Conservation (phyloP, 2,113 vertebrate species). For the Noturus placidus region DNA sequence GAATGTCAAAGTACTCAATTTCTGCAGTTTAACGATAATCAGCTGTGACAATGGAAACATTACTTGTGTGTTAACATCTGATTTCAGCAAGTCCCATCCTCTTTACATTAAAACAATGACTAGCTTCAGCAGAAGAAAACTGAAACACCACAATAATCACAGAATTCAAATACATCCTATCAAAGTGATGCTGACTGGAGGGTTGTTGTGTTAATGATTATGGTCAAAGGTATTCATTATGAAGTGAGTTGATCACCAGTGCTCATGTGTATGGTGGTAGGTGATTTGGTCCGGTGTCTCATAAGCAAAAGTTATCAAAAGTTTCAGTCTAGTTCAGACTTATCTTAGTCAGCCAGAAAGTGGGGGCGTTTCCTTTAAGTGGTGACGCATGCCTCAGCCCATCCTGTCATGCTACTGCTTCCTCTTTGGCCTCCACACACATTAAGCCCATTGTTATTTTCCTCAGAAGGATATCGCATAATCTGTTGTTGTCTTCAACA, state of each 20-base stretch:
- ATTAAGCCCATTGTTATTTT: constrained; percentile 78
- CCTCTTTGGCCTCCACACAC: constrained; percentile 73
- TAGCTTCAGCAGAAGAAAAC: background rate
- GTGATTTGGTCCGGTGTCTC: constrained; percentile 33
- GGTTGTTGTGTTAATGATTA: constrained; percentile 14
- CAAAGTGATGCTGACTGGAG: background rate
- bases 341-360: constrained; percentile 81
- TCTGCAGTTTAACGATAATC: constrained; percentile 63
- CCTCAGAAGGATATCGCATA: constrained; percentile 47
- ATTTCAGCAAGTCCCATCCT: constrained; percentile 47
- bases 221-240: constrained; percentile 18
- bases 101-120: constrained; percentile 43
- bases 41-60: constrained; percentile 58
- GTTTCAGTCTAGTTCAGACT: constrained; percentile 69
- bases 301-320: constrained; percentile 69
- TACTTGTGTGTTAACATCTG: constrained; percentile 24
- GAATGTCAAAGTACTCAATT: constrained; percentile 47
- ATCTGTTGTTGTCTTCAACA: constrained; percentile 34
- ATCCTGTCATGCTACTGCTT: constrained; percentile 82
- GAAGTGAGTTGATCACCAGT: constrained; percentile 25
- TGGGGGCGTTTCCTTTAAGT: constrained; percentile 73
- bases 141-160: background rate
- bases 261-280: background rate
- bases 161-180: background rate
- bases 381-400: constrained; percentile 75